Percentiles rank a stretch among this genome's conserved stretches.
These are phyloP conservation scores for Amblyjoppa proteus DNA, from an alignment of 2,888 invertebrate species.

Conservation along the genomic window DNA sequence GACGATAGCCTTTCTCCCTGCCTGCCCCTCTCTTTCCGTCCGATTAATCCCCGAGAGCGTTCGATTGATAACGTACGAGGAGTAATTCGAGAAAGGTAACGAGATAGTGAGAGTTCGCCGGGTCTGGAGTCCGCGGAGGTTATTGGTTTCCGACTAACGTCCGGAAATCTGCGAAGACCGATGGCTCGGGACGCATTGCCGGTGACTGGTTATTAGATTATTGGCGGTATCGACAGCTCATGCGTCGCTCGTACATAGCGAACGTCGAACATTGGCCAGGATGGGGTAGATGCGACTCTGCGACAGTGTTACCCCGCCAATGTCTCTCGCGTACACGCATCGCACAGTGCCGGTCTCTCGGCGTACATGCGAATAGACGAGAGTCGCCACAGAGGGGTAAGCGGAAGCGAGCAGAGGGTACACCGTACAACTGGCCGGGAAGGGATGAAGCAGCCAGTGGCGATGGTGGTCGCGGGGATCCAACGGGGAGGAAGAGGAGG, in stretches of 20 bases:
- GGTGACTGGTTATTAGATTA: constrained; percentile 85
- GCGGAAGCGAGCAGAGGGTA: constrained; percentile 55
- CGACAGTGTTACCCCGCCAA: constrained; percentile 11
- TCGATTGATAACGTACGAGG: constrained; percentile 57
- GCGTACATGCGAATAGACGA: constrained; percentile 58
- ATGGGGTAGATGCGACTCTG: constrained; percentile 29
- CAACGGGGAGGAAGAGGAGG: constrained; percentile 63
- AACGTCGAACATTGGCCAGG: constrained; percentile 31
- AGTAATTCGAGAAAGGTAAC: constrained; percentile 39
- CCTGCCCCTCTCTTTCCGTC: constrained; percentile 3
- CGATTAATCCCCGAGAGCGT: constrained; percentile 57
- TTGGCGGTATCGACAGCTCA: constrained; percentile 84
- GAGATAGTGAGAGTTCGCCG: constrained; percentile 15
- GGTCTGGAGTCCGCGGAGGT: constrained; percentile 46
- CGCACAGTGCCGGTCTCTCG: constrained; percentile 49
- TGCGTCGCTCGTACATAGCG: constrained; percentile 67
- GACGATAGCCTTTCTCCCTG: constrained; percentile 53
- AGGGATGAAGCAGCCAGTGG: constrained; percentile 63
- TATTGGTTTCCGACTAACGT: constrained; percentile 76
- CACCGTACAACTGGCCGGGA: constrained; percentile 24
- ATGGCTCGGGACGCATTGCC: constrained; percentile 82
- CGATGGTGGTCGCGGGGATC: constrained; percentile 61
- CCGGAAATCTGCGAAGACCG: constrained; percentile 80
- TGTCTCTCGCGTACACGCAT: constrained; percentile 53
- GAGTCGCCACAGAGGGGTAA: constrained; percentile 49